These are phyloP conservation scores for Arvicanthis niloticus DNA, from an alignment of 2,113 vertebrate species.

Conservation along the genomic window DNA sequence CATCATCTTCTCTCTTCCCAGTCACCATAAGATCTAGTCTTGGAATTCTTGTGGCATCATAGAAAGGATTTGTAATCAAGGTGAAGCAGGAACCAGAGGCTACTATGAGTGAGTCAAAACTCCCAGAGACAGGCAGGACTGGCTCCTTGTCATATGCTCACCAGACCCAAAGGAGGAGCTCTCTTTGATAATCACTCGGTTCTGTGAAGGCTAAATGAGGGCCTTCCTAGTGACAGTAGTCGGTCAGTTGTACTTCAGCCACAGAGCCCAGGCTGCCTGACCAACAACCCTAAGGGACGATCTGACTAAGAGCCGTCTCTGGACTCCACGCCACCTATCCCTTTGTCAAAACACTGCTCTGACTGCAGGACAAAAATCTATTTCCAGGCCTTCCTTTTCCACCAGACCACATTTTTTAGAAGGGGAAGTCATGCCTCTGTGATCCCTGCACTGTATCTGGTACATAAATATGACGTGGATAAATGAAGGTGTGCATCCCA, in stretches of 20 bases:
- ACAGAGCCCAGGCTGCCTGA: background rate
- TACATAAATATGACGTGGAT: background rate
- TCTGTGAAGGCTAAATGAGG: background rate
- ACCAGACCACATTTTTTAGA: background rate
- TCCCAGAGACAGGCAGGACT: background rate
- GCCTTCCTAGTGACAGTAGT: background rate
- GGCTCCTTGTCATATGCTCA: background rate
- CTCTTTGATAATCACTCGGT: background rate
- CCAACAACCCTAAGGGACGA: background rate
- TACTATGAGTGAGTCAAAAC: background rate
- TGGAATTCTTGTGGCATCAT: background rate
- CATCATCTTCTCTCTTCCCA: background rate
- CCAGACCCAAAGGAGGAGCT: background rate
- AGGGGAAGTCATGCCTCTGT: background rate
- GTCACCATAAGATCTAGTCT: background rate
- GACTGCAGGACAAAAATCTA: background rate
- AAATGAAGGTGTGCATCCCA: background rate
- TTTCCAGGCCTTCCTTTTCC: background rate
- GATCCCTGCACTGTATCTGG: background rate
- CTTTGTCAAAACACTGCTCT: background rate
- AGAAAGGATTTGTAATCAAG: background rate
- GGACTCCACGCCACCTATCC: background rate
- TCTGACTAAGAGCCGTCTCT: background rate
- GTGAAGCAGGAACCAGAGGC: background rate
- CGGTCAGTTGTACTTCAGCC: background rate